These are phyloP conservation scores for Tipula helvola DNA, from an alignment of 2,888 invertebrate genomes.

Conservation along the genomic window DNA sequence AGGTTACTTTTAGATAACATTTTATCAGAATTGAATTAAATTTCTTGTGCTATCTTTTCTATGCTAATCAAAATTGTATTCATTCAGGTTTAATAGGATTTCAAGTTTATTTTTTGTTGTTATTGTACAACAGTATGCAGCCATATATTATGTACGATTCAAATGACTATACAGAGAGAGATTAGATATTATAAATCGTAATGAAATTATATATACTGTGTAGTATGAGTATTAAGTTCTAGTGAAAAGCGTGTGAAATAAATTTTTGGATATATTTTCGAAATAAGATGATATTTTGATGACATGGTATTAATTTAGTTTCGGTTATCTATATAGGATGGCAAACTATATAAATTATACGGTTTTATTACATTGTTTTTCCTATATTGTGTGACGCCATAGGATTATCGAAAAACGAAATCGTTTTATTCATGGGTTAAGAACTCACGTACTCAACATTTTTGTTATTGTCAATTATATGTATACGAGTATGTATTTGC, in stretches of 20 bases:
- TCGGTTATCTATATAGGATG: neutral
- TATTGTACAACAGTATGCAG: neutral
- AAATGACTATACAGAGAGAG: neutral
- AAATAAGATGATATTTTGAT: neutral
- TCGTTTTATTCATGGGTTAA: neutral
- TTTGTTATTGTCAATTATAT: neutral
- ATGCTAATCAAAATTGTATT: constrained; percentile 4
- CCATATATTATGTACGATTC: neutral
- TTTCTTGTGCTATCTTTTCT: neutral
- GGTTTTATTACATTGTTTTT: neutral
- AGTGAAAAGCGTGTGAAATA: neutral
- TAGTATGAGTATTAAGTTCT: no score
- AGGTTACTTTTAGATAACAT: neutral
- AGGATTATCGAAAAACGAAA: neutral
- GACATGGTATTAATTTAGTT: neutral
- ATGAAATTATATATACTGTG: neutral
- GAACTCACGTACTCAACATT: neutral
- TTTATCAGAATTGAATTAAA: neutral
- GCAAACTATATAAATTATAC: neutral
- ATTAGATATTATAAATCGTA: neutral
- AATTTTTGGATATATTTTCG: neutral
- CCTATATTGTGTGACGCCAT: neutral
- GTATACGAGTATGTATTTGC: neutral
- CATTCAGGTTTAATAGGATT: neutral
- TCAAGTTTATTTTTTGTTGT: neutral